Evolutionary conservation across 2,113 vertebrate species (phyloP).

Genomic region (Laticauda colubrina): DNA sequence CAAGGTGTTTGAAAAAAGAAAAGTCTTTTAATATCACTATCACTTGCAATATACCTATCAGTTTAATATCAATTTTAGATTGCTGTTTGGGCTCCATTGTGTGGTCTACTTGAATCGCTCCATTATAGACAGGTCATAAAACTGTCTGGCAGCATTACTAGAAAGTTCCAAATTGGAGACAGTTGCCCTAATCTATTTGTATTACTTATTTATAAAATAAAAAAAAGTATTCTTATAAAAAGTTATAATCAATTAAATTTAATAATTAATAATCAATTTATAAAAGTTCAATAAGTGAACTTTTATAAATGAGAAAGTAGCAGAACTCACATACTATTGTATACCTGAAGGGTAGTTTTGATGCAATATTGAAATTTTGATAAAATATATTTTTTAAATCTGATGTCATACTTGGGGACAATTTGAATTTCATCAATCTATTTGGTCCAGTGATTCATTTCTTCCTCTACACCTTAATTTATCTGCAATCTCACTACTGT

Average conservation of each 20-base stretch:
- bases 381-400: not conserved
- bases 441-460: not conserved
- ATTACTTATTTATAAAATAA: not conserved
- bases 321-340: not conserved
- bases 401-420: not conserved
- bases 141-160: not conserved
- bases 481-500: not conserved
- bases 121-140: not conserved
- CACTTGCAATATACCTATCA: not conserved
- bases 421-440: not conserved
- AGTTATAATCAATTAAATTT: not conserved
- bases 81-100: not conserved
- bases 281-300: not conserved
- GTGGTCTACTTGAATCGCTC: not conserved
- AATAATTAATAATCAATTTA: not conserved
- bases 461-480: not conserved
- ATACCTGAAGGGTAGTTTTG: not conserved
- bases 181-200: not conserved
- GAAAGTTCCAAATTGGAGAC: not conserved
- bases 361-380: not conserved
- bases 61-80: not conserved
- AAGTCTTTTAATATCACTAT: not conserved
- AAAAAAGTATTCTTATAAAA: not conserved
- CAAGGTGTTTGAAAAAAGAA: not conserved
- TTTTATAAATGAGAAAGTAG: not conserved